phyloP scores from a whole-genome alignment of 2,888 invertebrate genomes.

The Ophioninae sp. region DNA sequence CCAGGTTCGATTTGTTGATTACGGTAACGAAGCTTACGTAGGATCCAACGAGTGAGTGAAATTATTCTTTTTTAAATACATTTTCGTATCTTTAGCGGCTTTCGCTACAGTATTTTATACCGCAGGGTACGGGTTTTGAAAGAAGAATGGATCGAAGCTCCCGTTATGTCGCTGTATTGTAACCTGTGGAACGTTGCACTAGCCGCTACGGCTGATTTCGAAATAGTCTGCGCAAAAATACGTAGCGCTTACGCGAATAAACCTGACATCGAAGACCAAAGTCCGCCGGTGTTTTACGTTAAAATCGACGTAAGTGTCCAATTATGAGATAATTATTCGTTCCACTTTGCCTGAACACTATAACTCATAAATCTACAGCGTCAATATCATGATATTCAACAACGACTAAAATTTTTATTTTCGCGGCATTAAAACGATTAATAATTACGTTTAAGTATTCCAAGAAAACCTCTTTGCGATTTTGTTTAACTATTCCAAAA shows the following conservation, averaged over 20 bases:
- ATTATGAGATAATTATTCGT: too few relatives aligned
- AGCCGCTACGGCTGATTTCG: slow-evolving; percentile 8
- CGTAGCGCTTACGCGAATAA: neutral
- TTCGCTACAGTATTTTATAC: neutral
- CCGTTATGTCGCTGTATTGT: slow-evolving; percentile 69
- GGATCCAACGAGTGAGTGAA: slow-evolving; percentile 63
- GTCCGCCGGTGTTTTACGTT: slow-evolving; percentile 48
- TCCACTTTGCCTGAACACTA: too few relatives aligned
- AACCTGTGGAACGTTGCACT: slow-evolving; percentile 63
- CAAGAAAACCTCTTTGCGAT: too few relatives aligned
- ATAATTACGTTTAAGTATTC: too few relatives aligned
- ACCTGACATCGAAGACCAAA: neutral
- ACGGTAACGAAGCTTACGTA: slow-evolving; percentile 84
- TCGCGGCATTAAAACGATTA: too few relatives aligned
- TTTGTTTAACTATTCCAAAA: too few relatives aligned
- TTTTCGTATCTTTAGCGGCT: slow-evolving; percentile 5
- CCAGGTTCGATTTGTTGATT: slow-evolving; percentile 88
- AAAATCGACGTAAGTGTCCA: slow-evolving; percentile 64
- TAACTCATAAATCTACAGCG: too few relatives aligned
- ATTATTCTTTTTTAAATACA: slow-evolving; percentile 17
- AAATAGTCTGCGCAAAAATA: neutral
- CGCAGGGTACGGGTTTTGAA: slow-evolving; percentile 65
- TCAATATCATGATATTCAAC: too few relatives aligned
- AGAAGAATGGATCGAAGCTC: slow-evolving; percentile 69
- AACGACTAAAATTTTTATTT: too few relatives aligned